A percentile compares a stretch with the other conserved stretches of the same genome.
These are phyloP conservation scores for Drosophila repleta DNA, from an alignment of 1,140 invertebrate genomes.

Conservation along the genomic window DNA sequence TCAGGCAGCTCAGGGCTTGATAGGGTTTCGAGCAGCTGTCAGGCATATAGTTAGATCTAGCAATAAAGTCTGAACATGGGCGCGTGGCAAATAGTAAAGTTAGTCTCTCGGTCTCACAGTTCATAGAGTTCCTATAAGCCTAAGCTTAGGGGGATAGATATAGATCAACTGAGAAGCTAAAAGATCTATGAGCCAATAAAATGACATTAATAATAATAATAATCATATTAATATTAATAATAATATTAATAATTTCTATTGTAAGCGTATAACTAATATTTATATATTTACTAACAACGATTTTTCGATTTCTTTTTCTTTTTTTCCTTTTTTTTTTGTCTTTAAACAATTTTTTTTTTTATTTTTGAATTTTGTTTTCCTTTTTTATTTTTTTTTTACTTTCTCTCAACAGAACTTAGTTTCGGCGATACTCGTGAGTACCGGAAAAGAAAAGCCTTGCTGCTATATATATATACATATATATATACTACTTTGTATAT, in stretches of 20 bases:
- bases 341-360: conserved; percentile 43
- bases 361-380: conserved; percentile 13
- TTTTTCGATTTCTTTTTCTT: conserved; percentile 42
- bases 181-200: too few relatives aligned
- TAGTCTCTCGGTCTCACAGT: too few relatives aligned
- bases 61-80: too few relatives aligned
- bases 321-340: conserved; percentile 35
- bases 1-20: too few relatives aligned
- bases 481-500: conserved; percentile 18
- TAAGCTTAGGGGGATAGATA: too few relatives aligned
- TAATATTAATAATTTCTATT: conserved; percentile 4
- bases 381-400: conserved; percentile 24
- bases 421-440: conserved; percentile 84
- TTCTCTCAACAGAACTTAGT: conserved; percentile 80
- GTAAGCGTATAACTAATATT: conserved; percentile 18
- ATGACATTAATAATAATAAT: not conserved
- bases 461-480: conserved; percentile 8
- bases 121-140: too few relatives aligned
- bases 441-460: conserved; percentile 33
- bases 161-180: too few relatives aligned
- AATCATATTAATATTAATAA: not conserved
- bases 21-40: too few relatives aligned
- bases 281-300: conserved; percentile 18
- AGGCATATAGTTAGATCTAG: too few relatives aligned
- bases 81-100: too few relatives aligned